These are phyloP conservation scores for Pseudococcus longispinus DNA, from an alignment of 2,888 invertebrate species.

Conservation along the genomic window DNA sequence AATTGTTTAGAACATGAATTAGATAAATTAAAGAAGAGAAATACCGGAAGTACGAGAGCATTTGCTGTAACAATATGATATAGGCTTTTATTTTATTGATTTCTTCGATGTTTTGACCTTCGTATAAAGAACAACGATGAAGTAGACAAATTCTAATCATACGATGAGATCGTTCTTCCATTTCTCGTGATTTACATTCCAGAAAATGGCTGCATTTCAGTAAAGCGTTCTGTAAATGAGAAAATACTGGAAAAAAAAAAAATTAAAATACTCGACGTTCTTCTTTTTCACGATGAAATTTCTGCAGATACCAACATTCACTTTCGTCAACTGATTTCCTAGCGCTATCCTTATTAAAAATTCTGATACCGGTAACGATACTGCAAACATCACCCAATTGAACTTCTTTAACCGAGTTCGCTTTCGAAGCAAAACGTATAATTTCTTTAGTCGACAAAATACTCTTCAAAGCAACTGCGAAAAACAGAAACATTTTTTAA, in stretches of 20 bases:
- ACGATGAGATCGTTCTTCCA: not conserved
- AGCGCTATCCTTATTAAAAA: conserved; percentile 30
- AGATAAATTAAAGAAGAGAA: not conserved
- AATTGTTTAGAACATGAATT: not conserved
- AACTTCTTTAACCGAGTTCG: not conserved
- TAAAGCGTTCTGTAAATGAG: not conserved
- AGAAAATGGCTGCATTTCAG: conserved; percentile 14
- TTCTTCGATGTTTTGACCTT: not conserved
- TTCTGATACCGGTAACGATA: conserved; percentile 49
- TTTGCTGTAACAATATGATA: conserved; percentile 11
- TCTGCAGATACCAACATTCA: not conserved
- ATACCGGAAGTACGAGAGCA: not conserved
- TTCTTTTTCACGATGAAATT: not conserved
- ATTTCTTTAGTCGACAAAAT: conserved; percentile 40
- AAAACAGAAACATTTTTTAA: not conserved
- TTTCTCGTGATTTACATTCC: not conserved
- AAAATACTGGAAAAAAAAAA: not conserved
- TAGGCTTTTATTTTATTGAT: conserved; percentile 30
- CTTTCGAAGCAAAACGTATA: conserved; percentile 11
- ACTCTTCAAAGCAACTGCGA: conserved; percentile 39
- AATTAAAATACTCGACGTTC: not conserved
- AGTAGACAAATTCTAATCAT: not conserved
- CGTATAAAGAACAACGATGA: not conserved
- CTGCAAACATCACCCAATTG: conserved; percentile 25
- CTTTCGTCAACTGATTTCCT: not conserved